Evolutionary conservation across 2,113 vertebrate species (phyloP).

Genomic region (Triplophysa rosa): DNA sequence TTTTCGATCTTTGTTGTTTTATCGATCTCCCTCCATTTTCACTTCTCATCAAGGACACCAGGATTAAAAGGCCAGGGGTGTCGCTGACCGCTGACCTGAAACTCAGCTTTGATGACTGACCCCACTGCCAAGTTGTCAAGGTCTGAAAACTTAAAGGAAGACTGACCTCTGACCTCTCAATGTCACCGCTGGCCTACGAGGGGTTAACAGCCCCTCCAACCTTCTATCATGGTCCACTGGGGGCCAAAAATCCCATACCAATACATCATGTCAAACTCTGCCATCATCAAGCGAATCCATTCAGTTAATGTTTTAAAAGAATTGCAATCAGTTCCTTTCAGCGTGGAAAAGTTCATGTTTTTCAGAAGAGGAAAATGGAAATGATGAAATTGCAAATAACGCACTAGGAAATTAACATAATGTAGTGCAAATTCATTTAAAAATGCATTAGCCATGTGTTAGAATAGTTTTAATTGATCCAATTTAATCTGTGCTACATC

Average conservation of each 20-base stretch:
- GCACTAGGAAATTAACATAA: constrained; percentile 29
- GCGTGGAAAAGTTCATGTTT: constrained; percentile 3
- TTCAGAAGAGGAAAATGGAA: constrained; percentile 14
- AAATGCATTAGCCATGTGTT: constrained; percentile 24
- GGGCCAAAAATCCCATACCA: constrained; percentile 7
- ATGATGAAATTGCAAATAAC: constrained; percentile 33
- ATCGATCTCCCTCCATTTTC: constrained; percentile 44
- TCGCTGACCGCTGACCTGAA: constrained; percentile 67
- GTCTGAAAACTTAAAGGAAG: constrained; percentile 58
- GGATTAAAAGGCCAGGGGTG: constrained; percentile 65
- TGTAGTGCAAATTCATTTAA: constrained; percentile 22
- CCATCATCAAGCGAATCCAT: constrained; percentile 46
- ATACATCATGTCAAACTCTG: constrained; percentile 36
- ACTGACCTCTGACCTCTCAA: constrained; percentile 58
- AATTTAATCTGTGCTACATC: constrained; percentile 36
- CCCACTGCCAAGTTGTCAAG: constrained; percentile 61
- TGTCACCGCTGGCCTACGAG: constrained; percentile 61
- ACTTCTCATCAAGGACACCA: constrained; percentile 56
- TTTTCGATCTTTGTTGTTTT: constrained; percentile 60
- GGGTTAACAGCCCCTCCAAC: constrained; percentile 65
- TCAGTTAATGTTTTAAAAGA: constrained; percentile 34
- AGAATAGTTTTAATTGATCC: constrained; percentile 25
- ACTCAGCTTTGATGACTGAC: constrained; percentile 69
- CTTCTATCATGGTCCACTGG: constrained; percentile 46
- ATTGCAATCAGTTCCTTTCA: constrained; percentile 42